Base-by-base conservation (phyloP, 2,113 vertebrate species). In the Cyprinus carpio region DNA sequence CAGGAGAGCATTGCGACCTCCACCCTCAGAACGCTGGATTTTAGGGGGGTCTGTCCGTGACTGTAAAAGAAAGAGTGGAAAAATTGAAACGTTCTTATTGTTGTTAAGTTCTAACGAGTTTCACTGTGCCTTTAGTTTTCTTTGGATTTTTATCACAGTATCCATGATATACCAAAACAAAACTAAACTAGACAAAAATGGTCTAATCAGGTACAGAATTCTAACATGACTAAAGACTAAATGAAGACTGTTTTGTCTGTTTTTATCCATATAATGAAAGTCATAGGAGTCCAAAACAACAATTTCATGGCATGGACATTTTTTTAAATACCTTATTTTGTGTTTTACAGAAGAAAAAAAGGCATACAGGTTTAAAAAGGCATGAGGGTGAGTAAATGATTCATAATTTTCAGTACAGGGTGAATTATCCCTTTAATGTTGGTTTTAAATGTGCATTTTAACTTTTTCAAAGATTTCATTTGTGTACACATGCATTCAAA, bases 1-100 rank as follows among this genome's bases (percentile, higher is more conserved):
- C 87, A 99, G 60, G 62, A 99, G 94, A 0, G 98, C 98, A 0
- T 87, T 96, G 40, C 98, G 95, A 29, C 95, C 82, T 90, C 93
- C 83, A 92, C 89, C 85, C 90, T 94, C 89, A 40, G 87, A 89
- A 37, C 85, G 75, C 85, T 87, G 90, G 25, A 87, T n/a, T 58
- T 88, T 90, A 54, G 90, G 88, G 86, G 91, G 89, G 56, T 91
- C 90, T 0, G 76, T 23, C 8, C 89, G 87, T 85, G 85, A 88
- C 93, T 93, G 89, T 46, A 64, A 76, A 56, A 90, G 34, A 83
- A n/a, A 84, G 0, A 69, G 65, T 8, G 1, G 54, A 4, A 64
- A 25, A 60, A 46, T 12, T 12, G 10, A 2, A 46, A 46, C 43
- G 0, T 46, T 12, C 1, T 76, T 54, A 3, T 20, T 54, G 29